Evolutionary conservation across 2,113 vertebrate species (phyloP).

Genomic region (Nothoprocta pentlandii): DNA sequence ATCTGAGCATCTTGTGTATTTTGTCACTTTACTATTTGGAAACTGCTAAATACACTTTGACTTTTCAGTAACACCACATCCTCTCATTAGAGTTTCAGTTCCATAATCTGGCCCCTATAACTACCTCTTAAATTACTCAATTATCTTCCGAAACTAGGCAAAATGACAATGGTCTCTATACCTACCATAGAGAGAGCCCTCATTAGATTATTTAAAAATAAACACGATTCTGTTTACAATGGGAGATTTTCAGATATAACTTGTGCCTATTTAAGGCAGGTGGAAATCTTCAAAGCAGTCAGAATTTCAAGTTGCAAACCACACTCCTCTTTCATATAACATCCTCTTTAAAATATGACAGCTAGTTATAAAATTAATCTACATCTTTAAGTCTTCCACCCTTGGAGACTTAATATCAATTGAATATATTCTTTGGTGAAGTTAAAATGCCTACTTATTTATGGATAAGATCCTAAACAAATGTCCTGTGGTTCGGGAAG

Average conservation of each 20-base stretch:
- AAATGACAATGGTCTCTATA: not conserved
- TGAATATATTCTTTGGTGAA: not conserved
- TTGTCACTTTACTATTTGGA: not conserved
- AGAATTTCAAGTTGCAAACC: not conserved
- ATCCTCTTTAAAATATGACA: not conserved
- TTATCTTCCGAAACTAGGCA: not conserved
- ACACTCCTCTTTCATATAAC: not conserved
- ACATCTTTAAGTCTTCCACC: not conserved
- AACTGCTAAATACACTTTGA: not conserved
- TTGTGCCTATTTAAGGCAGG: not conserved
- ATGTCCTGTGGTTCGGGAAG: not conserved
- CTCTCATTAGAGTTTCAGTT: not conserved
- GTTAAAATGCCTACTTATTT: not conserved
- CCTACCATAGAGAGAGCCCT: not conserved
- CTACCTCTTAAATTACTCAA: not conserved
- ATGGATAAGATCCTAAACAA: not conserved
- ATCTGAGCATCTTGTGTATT: not conserved
- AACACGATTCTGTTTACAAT: not conserved
- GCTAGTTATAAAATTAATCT: not conserved
- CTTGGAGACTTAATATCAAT: rapidly evolving
- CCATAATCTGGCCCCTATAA: not conserved
- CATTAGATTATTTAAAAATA: not conserved
- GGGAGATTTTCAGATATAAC: not conserved
- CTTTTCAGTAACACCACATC: not conserved
- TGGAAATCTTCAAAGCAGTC: not conserved